Evolutionary conservation across 2,888 invertebrate species (phyloP), one percentile per base, ranked within the genome.

Genomic region (Eupeodes latifasciatus): DNA sequence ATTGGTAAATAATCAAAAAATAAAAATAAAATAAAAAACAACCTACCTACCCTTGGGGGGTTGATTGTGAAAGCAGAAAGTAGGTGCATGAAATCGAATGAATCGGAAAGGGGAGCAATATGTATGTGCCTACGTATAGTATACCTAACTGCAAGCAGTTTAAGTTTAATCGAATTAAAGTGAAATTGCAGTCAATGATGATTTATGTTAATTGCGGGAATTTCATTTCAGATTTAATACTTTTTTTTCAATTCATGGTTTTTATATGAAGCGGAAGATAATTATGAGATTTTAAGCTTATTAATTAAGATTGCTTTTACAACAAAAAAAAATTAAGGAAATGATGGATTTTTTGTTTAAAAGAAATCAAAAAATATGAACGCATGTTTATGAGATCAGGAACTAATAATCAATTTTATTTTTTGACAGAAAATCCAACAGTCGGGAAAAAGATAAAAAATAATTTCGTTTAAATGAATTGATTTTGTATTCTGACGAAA

Each of bases 131-230:
- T n/a, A n/a, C n/a, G 19, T 19, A 19, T 19, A 27, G 27, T 27
- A 40, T 40, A 40, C 40, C 40, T 36, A 69, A 34, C 16, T 53
- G 76, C 49, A 55, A 55, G 51, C 40, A 40, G 9, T 40, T 19
- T 53, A 81, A 81, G 71, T 87, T 82, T 79, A 76, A 83, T 77
- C 76, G 87, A 87, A 87, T 87, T 84, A 74, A 84, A 84, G 80
- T 84, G 87, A 83, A 87, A 87, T 87, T 87, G 84, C 75, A 69
- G 57, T 67, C 55, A 87, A 87, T 84, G 83, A 87, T 87, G 83
- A 87, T 87, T 87, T 87, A 84, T 84, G 62, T 77, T 87, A 77
- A 84, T 87, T 87, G 40, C 5, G 40, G 86, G 59, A 80, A 53
- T 66, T 80, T 80, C 49, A 76, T 40, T 53, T 64, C 61, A 27